Percentiles rank a stretch among this genome's conserved stretches.
Conservation (phyloP, 2,113 vertebrate genomes). For the Sorex fumeus region DNA sequence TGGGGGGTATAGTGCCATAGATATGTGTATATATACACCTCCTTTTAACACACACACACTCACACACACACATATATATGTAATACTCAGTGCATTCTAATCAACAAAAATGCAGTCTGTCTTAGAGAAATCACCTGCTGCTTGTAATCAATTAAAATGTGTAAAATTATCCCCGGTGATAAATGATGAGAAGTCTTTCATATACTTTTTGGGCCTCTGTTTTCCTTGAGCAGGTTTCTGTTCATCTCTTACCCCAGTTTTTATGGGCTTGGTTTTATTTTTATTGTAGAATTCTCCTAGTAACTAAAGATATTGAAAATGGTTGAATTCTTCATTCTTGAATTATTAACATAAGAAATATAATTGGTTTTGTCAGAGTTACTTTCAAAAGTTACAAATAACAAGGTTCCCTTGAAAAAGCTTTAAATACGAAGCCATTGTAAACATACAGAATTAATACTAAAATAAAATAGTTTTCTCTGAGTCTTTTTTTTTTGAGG, state of each 20-base stretch:
- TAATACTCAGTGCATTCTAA: background rate
- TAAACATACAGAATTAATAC: background rate
- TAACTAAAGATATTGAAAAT: conserved; percentile 6
- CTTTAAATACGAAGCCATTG: conserved; percentile 8
- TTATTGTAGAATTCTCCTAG: too few relatives aligned
- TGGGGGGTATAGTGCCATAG: background rate
- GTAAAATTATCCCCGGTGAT: background rate
- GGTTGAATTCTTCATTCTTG: conserved; percentile 33
- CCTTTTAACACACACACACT: background rate
- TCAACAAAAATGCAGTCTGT: background rate
- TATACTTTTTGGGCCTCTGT: too few relatives aligned
- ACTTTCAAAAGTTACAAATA: conserved; percentile 1
- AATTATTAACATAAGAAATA: conserved; percentile 30
- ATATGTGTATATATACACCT: background rate
- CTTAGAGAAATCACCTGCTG: background rate
- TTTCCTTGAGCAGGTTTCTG: too few relatives aligned
- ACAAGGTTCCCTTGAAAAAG: background rate
- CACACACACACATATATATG: background rate
- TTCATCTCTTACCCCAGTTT: background rate
- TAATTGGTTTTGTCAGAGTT: conserved; percentile 33
- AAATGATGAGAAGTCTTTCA: background rate
- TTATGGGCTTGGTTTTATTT: too few relatives aligned
- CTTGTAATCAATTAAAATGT: background rate
- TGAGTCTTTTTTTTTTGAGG: background rate
- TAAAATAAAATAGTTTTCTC: conserved; percentile 9